phyloP scores from a whole-genome alignment of 1,140 invertebrate species.

The Hormaphis cornu region DNA sequence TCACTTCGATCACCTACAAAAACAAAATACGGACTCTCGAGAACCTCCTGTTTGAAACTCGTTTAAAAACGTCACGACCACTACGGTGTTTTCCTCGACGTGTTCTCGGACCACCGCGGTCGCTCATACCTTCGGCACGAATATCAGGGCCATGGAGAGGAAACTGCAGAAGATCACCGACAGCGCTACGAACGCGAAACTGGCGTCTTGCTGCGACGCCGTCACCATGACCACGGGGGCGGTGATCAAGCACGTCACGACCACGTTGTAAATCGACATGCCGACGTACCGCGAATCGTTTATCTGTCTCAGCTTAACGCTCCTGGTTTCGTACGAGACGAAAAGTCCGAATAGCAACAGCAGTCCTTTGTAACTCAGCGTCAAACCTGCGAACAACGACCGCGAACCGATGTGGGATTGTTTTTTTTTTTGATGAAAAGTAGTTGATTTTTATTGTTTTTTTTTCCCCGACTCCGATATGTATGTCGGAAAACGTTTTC shows the following conservation, averaged over 20 bases:
- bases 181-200: conserved; percentile 89
- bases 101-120: too few species aligned
- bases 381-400: conserved; percentile 26
- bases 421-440: too few species aligned
- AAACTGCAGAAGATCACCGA: conserved; percentile 92
- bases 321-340: conserved; percentile 93
- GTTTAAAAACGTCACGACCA: too few species aligned
- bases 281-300: conserved; percentile 95
- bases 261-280: conserved; percentile 99
- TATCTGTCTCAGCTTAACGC: conserved; percentile 86
- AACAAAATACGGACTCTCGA: too few species aligned
- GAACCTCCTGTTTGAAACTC: too few species aligned
- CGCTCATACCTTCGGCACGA: conserved; percentile 82
- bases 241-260: conserved; percentile 92
- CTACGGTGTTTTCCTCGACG: too few species aligned
- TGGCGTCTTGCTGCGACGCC: conserved; percentile 90
- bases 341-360: conserved; percentile 94
- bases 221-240: conserved; percentile 95
- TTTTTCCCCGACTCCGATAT: too few species aligned
- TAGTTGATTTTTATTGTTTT: too few species aligned
- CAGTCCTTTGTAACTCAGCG: conserved; percentile 89
- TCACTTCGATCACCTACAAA: conserved; percentile 70
- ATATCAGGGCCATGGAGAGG: conserved; percentile 92
- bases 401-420: too few species aligned
- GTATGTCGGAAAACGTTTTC: too few species aligned